Evolutionary conservation across 2,797 vertebrate genomes (phyloP).

Genomic region (Pelochelys cantorii): DNA sequence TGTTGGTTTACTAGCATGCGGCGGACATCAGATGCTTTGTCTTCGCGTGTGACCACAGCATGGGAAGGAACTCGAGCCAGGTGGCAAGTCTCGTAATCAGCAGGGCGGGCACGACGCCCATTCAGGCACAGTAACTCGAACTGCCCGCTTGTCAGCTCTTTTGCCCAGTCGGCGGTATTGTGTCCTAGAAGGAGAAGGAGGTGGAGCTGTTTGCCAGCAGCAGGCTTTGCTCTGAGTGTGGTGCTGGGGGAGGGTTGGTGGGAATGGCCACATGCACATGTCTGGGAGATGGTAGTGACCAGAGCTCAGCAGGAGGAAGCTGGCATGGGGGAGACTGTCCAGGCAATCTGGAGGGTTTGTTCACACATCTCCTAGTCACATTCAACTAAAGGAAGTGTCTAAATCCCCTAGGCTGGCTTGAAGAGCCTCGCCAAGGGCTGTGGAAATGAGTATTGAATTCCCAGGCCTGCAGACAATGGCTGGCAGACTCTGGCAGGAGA

Average conservation of each 20-base stretch:
- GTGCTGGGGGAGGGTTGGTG: neutral
- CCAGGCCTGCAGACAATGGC: neutral
- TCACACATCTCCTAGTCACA: neutral
- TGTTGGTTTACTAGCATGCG: constrained; percentile 79
- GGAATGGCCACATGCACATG: neutral
- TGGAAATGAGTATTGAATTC: neutral
- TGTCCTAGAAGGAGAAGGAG: constrained; percentile 54
- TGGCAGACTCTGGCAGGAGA: neutral
- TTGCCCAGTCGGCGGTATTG: constrained; percentile 67
- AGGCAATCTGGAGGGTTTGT: neutral
- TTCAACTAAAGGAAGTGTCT: neutral
- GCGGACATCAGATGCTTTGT: constrained; percentile 67
- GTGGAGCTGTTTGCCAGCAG: neutral
- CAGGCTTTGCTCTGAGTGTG: neutral
- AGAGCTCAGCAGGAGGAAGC: neutral
- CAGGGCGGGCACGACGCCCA: constrained; percentile 56
- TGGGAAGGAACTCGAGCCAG: constrained; percentile 84
- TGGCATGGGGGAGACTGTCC: neutral
- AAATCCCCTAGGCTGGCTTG: neutral
- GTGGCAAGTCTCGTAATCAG: constrained; percentile 72
- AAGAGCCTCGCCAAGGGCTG: neutral
- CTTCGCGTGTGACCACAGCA: constrained; percentile 86
- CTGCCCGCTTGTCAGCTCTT: constrained; percentile 21
- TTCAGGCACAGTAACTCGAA: constrained; percentile 84
- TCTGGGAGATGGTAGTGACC: neutral